Evolutionary conservation across 2,888 invertebrate genomes (phyloP), one percentile per base, ranked within the genome.

Genomic region (Branchipolynoe longqiensis): DNA sequence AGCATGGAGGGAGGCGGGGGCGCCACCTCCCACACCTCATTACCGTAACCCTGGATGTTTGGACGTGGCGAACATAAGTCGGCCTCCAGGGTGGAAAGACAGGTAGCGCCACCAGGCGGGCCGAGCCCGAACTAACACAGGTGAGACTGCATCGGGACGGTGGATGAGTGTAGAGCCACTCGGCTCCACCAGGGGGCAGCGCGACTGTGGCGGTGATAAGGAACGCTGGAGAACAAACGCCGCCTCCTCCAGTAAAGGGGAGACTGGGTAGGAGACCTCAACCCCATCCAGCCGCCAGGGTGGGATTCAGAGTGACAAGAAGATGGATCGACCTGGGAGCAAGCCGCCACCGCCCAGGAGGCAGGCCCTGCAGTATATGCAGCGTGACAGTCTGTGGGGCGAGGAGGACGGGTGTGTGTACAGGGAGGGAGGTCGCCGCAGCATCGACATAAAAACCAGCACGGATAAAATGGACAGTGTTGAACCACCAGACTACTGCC

Each of bases 341-440:
- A 73, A 40, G 40, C 3, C 22, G 22, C 18, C 38, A 28, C 73
- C 73, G 18, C n/a, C 1, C 31, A 40, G 54, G 78, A 78, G 78
- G 28, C 12, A 25, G 8, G 14, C 41, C 25, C 78, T 78, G 28
- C 78, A 78, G 78, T 78, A 78, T 48, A 78, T 78, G 78, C 48
- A 78, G 31, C 25, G 78, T 8, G 78, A 78, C 78, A 78, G 78
- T 48, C 78, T 78, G 31, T 78, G 78, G 78, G 48, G 78, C 1
- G 41, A 78, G 40, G 78, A 48, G 41, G 48, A 48, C 28, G 25
- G 2, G 1, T 31, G 48, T 6, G 6, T 14, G 22, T 73, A 36
- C 36, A 25, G 54, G 18, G 22, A n/a, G n/a, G n/a, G n/a, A 54
- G 14, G 14, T 14, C 54, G 14, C 54, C 54, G 14, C 14, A 54